Conservation (phyloP, 1,140 invertebrate genomes). For the Zaprionus ornatus region DNA sequence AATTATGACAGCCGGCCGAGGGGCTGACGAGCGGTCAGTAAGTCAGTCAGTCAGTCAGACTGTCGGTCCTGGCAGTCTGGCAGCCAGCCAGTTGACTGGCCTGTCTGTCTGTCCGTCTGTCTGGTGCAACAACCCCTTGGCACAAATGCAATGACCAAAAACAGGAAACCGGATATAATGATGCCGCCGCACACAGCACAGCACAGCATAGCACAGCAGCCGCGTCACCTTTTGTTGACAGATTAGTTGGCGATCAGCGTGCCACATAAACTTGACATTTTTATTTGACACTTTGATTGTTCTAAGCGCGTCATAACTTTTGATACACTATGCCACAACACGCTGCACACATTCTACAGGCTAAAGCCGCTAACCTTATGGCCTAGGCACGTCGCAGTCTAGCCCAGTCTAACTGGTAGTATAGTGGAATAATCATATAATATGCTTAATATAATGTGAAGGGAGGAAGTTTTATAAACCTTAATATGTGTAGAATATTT, state of each 20-base stretch:
- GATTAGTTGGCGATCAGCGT: constrained; percentile 66
- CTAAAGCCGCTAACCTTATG: constrained; percentile 62
- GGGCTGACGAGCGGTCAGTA: constrained; percentile 44
- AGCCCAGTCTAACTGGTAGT: neutral
- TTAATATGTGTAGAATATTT: no score
- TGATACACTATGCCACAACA: constrained; percentile 9
- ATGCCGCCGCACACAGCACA: constrained; percentile 13
- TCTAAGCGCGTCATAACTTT: constrained; percentile 67
- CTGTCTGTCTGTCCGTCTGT: constrained; percentile 31
- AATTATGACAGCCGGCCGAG: constrained; percentile 76
- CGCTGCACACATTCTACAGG: constrained; percentile 1
- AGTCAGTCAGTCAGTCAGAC: constrained; percentile 45
- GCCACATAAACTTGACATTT: constrained; percentile 71
- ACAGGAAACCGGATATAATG: constrained; percentile 67
- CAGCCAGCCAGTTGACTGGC: no score
- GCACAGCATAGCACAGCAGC: constrained; percentile 8
- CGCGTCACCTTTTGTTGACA: constrained; percentile 70
- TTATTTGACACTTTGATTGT: constrained; percentile 81
- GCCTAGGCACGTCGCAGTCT: constrained; percentile 53
- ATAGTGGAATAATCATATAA: neutral
- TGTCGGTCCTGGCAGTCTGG: no score
- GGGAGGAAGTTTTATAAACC: no score
- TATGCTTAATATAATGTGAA: neutral
- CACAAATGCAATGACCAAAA: constrained; percentile 38
- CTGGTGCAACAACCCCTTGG: constrained; percentile 53